Evolutionary conservation across 1,140 invertebrate species (phyloP).

Genomic region (Periplaneta americana): DNA sequence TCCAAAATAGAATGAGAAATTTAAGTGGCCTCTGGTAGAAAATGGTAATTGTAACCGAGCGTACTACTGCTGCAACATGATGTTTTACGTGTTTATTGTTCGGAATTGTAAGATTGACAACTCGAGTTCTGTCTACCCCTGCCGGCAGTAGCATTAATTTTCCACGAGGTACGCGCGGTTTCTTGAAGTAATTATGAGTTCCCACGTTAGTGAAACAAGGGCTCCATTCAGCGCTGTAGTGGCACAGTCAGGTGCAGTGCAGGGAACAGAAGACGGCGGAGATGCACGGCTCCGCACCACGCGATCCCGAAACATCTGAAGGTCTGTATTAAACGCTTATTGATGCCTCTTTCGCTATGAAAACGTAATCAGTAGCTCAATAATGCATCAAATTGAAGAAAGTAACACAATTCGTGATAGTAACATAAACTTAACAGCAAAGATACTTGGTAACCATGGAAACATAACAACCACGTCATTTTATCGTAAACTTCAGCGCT

Average conservation of each 20-base stretch:
- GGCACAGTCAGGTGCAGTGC: not conserved
- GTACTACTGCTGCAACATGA: not conserved
- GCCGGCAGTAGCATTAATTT: no score
- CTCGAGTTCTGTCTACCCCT: not conserved
- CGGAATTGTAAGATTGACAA: not conserved
- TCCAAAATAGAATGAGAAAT: not conserved
- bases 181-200: not conserved
- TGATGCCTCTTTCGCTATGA: not conserved
- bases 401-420: no score
- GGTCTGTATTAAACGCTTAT: not conserved
- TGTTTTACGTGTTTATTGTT: not conserved
- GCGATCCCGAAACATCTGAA: not conserved
- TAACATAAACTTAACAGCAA: no score
- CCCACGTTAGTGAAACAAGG: not conserved
- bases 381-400: no score
- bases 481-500: no score
- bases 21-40: not conserved
- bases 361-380: not conserved
- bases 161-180: not conserved
- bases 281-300: not conserved
- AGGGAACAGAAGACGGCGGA: not conserved
- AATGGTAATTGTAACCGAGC: not conserved
- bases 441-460: no score
- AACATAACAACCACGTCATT: no score
- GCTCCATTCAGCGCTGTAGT: not conserved